Conservation (phyloP, 2,797 vertebrate genomes). For the Propithecus deckenii region DNA sequence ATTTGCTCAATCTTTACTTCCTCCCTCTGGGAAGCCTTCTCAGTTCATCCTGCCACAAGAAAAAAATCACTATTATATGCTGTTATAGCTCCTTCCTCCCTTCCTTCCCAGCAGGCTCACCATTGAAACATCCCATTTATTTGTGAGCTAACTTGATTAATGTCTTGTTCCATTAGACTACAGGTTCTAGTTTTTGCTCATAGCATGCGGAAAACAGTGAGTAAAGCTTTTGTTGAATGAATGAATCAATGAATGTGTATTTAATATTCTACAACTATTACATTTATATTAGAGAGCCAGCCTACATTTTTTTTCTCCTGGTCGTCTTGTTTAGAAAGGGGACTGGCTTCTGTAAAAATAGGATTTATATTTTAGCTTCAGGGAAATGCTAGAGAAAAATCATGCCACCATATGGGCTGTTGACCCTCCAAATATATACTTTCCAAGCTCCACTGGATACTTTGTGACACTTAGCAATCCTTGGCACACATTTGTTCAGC, state of each 20-base stretch:
- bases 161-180: not conserved
- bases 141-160: not conserved
- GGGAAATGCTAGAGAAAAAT: not conserved
- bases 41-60: not conserved
- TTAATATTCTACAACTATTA: not conserved
- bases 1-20: not conserved
- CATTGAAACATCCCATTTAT: not conserved
- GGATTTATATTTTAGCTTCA: not conserved
- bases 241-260: not conserved
- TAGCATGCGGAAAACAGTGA: not conserved
- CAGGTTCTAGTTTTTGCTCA: not conserved
- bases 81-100: not conserved
- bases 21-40: not conserved
- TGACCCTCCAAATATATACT: not conserved
- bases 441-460: not conserved
- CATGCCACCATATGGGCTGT: not conserved
- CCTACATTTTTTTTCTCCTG: not conserved
- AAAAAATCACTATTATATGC: not conserved
- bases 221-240: slow-evolving; percentile 14
- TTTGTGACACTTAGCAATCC: not conserved
- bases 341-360: not conserved
- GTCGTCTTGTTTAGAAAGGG: not conserved
- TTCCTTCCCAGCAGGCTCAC: not conserved
- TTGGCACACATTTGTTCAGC: not conserved
- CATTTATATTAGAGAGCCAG: not conserved